Evolutionary conservation across 1,140 invertebrate species (phyloP).

Genomic region (Frieseomelitta varia): DNA sequence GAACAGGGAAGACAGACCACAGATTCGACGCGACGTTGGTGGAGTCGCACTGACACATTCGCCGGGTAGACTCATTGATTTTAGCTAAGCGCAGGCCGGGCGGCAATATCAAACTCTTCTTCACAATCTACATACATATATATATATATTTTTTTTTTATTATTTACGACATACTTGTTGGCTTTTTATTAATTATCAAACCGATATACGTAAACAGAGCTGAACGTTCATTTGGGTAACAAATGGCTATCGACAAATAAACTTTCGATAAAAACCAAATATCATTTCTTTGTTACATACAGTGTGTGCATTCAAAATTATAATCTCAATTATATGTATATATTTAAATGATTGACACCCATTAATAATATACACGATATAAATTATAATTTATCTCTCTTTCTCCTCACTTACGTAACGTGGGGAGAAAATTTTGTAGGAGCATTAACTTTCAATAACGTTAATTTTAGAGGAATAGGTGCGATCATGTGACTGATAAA

Average conservation of each 20-base stretch:
- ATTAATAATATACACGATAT: background rate
- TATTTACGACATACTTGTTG: background rate
- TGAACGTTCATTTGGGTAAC: background rate
- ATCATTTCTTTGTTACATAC: background rate
- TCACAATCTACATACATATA: background rate
- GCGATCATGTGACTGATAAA: background rate
- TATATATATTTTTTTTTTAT: background rate
- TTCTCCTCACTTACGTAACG: background rate
- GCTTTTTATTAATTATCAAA: background rate
- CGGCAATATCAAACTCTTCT: slow-evolving; percentile 66
- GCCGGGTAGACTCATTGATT: slow-evolving; percentile 75
- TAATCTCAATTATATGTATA: background rate
- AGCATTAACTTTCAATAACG: background rate
- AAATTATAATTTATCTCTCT: background rate
- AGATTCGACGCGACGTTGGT: slow-evolving; percentile 55
- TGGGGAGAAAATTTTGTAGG: background rate
- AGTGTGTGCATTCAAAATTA: background rate
- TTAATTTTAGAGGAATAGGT: background rate
- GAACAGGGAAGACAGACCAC: slow-evolving; percentile 41
- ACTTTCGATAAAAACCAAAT: background rate
- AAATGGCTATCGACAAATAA: background rate
- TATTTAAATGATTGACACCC: background rate
- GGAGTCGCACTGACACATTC: slow-evolving; percentile 65
- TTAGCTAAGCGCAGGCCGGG: slow-evolving; percentile 73
- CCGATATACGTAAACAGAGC: background rate